Evolutionary conservation across 1,140 invertebrate genomes (phyloP).

Genomic region (Drosophila pachea): DNA sequence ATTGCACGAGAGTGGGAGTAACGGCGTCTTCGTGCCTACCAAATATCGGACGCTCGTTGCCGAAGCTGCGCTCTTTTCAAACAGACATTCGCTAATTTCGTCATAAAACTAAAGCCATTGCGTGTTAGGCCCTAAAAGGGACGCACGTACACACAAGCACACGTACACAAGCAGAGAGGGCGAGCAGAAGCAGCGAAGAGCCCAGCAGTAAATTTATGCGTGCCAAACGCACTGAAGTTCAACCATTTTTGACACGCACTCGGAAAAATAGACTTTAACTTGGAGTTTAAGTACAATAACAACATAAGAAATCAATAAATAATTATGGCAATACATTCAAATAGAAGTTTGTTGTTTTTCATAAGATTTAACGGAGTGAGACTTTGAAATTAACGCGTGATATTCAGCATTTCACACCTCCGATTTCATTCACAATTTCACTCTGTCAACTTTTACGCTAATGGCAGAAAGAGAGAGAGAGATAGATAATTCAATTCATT

Average conservation of each 20-base stretch:
- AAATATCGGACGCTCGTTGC: conserved; percentile 45
- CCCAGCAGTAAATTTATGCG: conserved; percentile 11
- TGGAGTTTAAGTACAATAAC: neutral
- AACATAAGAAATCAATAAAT: neutral
- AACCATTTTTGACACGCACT: neutral
- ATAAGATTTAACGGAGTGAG: no score
- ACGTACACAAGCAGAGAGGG: conserved; percentile 16
- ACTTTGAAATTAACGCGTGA: no score
- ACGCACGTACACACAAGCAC: conserved; percentile 29
- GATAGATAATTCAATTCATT: no score
- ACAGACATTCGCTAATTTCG: conserved; percentile 63
- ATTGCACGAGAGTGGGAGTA: neutral
- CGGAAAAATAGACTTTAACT: neutral
- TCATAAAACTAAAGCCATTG: conserved; percentile 73
- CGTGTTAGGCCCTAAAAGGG: conserved; percentile 56
- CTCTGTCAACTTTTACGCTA: no score
- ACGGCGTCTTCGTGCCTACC: conserved; percentile 30
- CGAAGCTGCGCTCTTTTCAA: conserved; percentile 33
- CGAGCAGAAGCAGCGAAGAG: conserved; percentile 11
- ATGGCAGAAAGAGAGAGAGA: no score
- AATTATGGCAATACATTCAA: no score
- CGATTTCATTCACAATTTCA: no score
- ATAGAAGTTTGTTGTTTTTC: no score
- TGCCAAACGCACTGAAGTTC: conserved; percentile 15
- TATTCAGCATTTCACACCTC: no score